A percentile compares a stretch with the other conserved stretches of the same genome.
phyloP scores from a whole-genome alignment of 2,888 invertebrate genomes.

The Eueremaeus valkanovi region DNA sequence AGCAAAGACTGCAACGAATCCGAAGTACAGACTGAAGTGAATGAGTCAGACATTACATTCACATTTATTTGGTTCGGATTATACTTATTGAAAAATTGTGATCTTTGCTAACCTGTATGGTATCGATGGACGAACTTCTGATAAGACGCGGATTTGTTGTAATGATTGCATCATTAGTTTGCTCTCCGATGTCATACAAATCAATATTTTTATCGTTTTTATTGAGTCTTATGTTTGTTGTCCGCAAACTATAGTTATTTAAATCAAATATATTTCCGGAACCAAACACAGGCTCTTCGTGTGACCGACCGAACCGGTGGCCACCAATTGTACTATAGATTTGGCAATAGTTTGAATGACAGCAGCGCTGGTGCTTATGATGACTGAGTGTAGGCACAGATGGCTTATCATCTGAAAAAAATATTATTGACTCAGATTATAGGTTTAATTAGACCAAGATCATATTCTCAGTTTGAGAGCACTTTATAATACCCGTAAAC shows the following conservation, averaged over 20 bases:
- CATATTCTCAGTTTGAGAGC: too few relatives aligned
- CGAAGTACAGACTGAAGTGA: neutral
- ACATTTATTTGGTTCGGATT: neutral
- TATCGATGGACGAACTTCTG: constrained; percentile 39
- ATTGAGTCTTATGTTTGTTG: constrained; percentile 1
- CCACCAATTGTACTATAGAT: too few relatives aligned
- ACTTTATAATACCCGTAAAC: constrained; percentile 13
- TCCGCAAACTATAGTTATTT: constrained; percentile 12
- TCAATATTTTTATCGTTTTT: constrained; percentile 4
- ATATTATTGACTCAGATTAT: too few relatives aligned
- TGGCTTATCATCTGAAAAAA: constrained; percentile 24
- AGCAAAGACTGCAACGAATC: neutral
- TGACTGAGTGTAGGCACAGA: neutral
- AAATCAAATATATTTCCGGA: constrained; percentile 32
- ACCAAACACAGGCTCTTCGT: constrained; percentile 39
- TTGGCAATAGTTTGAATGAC: neutral
- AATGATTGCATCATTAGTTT: neutral
- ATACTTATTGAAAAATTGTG: neutral
- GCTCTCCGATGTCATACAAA: neutral
- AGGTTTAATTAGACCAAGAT: too few relatives aligned
- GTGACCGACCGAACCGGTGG: constrained; percentile 36
- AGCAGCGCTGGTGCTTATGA: constrained; percentile 24
- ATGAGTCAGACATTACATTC: neutral
- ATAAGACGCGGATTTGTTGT: constrained; percentile 2
- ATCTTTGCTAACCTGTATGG: constrained; percentile 33